Evolutionary conservation across 2,888 invertebrate species (phyloP).

Genomic region (Sinopyrophorus schimmeli): DNA sequence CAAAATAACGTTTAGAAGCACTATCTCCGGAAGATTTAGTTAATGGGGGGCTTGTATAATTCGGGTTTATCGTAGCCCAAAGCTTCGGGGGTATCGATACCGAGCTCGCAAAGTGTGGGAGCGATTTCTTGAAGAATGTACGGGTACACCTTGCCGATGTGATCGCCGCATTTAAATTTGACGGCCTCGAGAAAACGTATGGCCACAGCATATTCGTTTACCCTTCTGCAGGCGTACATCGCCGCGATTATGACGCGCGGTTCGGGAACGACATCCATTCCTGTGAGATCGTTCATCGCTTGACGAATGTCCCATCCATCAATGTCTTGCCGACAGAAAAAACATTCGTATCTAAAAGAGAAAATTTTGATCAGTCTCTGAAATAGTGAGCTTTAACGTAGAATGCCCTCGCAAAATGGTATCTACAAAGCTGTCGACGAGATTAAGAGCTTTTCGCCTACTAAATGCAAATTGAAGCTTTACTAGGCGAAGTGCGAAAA

Average conservation of each 20-base stretch:
- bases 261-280: constrained; percentile 64
- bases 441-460: no score
- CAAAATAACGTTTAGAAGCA: no score
- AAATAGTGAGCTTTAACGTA: no score
- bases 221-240: constrained; percentile 64
- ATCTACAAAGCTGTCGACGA: no score
- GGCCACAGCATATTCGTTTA: constrained; percentile 68
- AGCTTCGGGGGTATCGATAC: constrained; percentile 91
- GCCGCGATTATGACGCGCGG: constrained; percentile 63
- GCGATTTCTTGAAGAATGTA: constrained; percentile 87
- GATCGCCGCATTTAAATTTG: constrained; percentile 81
- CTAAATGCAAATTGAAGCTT: no score
- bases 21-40: no score
- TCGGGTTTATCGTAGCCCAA: constrained; percentile 97
- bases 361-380: no score
- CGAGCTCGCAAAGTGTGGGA: constrained; percentile 89
- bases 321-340: constrained; percentile 82
- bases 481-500: no score
- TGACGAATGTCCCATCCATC: constrained; percentile 78
- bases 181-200: constrained; percentile 85
- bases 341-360: constrained; percentile 69
- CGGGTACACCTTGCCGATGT: constrained; percentile 78
- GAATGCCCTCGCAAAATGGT: no score
- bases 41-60: constrained; percentile 76
- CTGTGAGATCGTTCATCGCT: constrained; percentile 60